Evolutionary conservation across 2,888 invertebrate genomes (phyloP), one percentile per base, ranked within the genome.

Genomic region (Auanema freiburgensis): DNA sequence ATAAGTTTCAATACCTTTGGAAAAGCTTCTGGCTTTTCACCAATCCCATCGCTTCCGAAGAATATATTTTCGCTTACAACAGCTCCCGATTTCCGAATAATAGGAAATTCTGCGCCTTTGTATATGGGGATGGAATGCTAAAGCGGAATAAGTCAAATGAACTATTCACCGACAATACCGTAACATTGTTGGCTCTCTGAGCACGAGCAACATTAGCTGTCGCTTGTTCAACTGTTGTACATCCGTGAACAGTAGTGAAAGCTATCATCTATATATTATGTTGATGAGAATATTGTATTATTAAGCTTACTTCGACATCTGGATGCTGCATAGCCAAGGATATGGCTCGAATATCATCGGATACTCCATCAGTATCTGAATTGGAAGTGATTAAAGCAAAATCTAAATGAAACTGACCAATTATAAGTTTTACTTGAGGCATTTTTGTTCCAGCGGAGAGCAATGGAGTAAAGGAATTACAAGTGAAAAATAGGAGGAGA

Each of bases 301-400:
- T 5, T 33, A 33, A 3, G 33, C 33, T 33, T 33, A 33, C 33
- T 42, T 62, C 44, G n/a, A 57, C 57, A 16, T 60, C 44, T 25
- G 57, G 64, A 21, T 57, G 41, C 40, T 74, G 72, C 5, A 80
- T 63, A 6, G 80, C 80, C 51, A 80, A 57, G 2, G 74, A 62
- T 10, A 80, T 65, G 0, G 73, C 80, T 23, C 78, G 60, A 18
- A 79, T 71, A 57, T 80, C 80, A 53, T 80, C 80, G 21, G 66
- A 67, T 11, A 79, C 76, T 2, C 78, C 80, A 54, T 80, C 80
- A 14, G 78, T 79, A 59, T 80, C 80, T 71, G 54, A 21, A 69
- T 64, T 2, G 3, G 33, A 3, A 33, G 8, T 5, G 8, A 33
- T 8, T 33, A 33, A 33, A 5, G 8, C 4, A 33, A 33, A 33